phyloP scores from a whole-genome alignment of 2,888 invertebrate genomes.

The Miltochrista miniata region DNA sequence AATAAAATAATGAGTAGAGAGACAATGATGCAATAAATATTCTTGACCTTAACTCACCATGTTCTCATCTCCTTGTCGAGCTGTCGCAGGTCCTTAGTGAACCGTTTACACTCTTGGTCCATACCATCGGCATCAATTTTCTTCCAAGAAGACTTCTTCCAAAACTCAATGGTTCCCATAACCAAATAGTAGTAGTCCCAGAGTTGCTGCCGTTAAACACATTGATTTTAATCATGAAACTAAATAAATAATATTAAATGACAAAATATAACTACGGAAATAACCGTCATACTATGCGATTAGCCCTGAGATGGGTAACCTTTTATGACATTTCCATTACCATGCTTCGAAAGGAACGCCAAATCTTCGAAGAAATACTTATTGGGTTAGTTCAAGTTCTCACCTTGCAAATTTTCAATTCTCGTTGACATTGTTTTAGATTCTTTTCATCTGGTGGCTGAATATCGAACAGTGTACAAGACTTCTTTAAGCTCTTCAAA shows the following conservation, averaged over 20 bases:
- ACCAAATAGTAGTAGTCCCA: conserved; percentile 96
- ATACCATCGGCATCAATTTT: conserved; percentile 97
- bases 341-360: too few relatives aligned
- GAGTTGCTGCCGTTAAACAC: conserved; percentile 83
- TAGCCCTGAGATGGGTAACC: too few relatives aligned
- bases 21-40: too few relatives aligned
- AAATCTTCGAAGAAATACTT: too few relatives aligned
- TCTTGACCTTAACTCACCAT: conserved; percentile 85
- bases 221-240: too few relatives aligned
- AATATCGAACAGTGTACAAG: conserved; percentile 93
- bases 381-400: too few relatives aligned
- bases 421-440: conserved; percentile 89
- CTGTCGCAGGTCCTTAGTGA: conserved; percentile 91
- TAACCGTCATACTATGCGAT: too few relatives aligned
- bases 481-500: conserved; percentile 86
- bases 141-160: conserved; percentile 97
- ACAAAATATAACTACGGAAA: too few relatives aligned
- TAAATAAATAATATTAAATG: too few relatives aligned
- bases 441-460: conserved; percentile 92
- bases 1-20: too few relatives aligned
- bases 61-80: conserved; percentile 91
- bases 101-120: conserved; percentile 97
- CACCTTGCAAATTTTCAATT: conserved; percentile 89
- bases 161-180: conserved; percentile 92
- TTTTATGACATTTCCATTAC: too few relatives aligned